These are phyloP conservation scores for Euthynnus affinis DNA, from an alignment of 2,797 vertebrate genomes.

Conservation along the genomic window DNA sequence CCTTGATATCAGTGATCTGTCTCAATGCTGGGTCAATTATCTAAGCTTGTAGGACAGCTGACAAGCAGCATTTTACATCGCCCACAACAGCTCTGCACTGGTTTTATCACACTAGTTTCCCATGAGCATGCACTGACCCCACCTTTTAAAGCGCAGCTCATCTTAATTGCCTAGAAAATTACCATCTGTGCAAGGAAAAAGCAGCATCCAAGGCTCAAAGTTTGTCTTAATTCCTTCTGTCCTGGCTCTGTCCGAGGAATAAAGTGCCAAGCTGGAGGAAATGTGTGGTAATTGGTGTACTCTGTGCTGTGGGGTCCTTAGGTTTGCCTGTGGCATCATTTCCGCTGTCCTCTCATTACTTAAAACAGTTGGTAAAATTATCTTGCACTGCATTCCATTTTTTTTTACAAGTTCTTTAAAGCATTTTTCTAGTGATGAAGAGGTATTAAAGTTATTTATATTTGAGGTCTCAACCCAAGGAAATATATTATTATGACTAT, in stretches of 20 bases:
- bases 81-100: conserved; percentile 61
- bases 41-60: conserved; percentile 80
- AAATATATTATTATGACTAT: not conserved
- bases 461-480: not conserved
- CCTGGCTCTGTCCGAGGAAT: conserved; percentile 54
- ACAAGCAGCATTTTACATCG: conserved; percentile 74
- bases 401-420: conserved; percentile 9
- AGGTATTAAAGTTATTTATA: not conserved
- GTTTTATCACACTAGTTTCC: conserved; percentile 66
- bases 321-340: conserved; percentile 68
- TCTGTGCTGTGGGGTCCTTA: conserved; percentile 58
- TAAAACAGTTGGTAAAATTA: conserved; percentile 64
- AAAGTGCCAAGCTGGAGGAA: conserved; percentile 75
- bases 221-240: conserved; percentile 73
- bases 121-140: conserved; percentile 75
- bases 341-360: conserved; percentile 61
- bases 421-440: not conserved
- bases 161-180: conserved; percentile 84
- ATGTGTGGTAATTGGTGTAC: conserved; percentile 76
- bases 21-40: conserved; percentile 76
- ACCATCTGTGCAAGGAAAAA: conserved; percentile 76
- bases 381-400: conserved; percentile 31
- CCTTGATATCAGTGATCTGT: conserved; percentile 73
- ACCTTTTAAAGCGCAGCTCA: conserved; percentile 61
- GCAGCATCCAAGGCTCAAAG: conserved; percentile 51